Conservation (phyloP, 2,797 vertebrate species). For the Cuculus canorus region DNA sequence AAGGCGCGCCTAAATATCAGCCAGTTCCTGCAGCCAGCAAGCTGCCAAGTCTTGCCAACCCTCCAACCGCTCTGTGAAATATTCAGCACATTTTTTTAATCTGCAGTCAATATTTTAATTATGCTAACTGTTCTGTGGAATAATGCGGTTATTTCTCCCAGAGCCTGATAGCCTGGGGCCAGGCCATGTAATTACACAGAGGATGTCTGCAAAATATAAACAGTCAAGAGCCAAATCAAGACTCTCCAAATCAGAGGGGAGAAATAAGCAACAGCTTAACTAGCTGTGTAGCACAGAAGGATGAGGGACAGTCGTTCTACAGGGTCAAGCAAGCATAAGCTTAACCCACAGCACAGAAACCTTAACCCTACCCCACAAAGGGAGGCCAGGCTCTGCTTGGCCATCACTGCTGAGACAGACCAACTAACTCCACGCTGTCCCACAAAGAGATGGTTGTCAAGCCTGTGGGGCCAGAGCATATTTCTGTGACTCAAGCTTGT, state of each 20-base stretch:
- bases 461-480: neutral
- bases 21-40: conserved; percentile 49
- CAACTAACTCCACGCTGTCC: neutral
- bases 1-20: conserved; percentile 50
- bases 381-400: neutral
- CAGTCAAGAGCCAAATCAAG: conserved; percentile 6
- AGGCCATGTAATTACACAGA: conserved; percentile 29
- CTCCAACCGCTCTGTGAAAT: conserved; percentile 40
- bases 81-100: conserved; percentile 63
- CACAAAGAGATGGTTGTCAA: neutral
- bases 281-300: neutral
- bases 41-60: conserved; percentile 44
- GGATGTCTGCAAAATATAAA: conserved; percentile 33
- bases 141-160: conserved; percentile 43
- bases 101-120: conserved; percentile 70
- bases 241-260: neutral
- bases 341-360: neutral
- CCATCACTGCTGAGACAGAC: neutral
- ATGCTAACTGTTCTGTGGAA: conserved; percentile 54
- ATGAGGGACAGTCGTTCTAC: fast-evolving
- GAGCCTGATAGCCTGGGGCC: conserved; percentile 48
- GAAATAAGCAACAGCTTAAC: neutral
- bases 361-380: neutral
- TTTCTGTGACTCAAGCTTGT: neutral
- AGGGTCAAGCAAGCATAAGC: neutral